A percentile compares a stretch with the other conserved stretches of the same genome.
phyloP scores from a whole-genome alignment of 2,113 vertebrate genomes.

The Channa argus region DNA sequence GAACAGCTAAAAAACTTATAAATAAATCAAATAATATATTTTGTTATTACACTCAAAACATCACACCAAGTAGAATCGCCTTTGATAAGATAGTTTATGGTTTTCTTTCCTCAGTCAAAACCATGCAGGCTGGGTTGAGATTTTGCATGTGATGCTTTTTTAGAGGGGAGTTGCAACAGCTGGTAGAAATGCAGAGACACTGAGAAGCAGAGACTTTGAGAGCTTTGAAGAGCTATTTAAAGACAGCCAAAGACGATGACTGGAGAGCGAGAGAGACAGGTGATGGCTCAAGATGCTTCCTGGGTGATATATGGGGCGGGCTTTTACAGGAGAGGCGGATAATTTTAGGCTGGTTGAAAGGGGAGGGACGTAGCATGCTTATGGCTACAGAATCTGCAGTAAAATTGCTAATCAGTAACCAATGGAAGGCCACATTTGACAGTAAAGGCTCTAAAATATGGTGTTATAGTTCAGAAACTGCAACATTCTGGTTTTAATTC shows the following conservation, averaged over 20 bases:
- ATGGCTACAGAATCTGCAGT: slow-evolving; percentile 38
- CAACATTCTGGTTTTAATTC: slow-evolving; percentile 6
- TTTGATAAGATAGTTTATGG: not conserved
- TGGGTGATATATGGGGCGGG: slow-evolving; percentile 78
- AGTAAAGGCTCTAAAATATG: not conserved
- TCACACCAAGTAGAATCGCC: not conserved
- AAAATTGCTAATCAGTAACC: slow-evolving; percentile 64
- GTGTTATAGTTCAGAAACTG: not conserved
- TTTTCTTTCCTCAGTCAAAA: slow-evolving; percentile 7
- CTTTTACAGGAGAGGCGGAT: slow-evolving; percentile 59
- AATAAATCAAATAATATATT: no score
- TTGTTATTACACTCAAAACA: not conserved
- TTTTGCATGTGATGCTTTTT: slow-evolving; percentile 57
- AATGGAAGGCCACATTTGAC: slow-evolving; percentile 18
- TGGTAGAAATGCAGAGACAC: slow-evolving; percentile 76
- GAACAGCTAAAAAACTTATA: no score
- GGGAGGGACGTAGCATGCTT: slow-evolving; percentile 59
- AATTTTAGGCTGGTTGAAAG: slow-evolving; percentile 70
- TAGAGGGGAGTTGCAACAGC: slow-evolving; percentile 68
- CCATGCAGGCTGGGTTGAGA: slow-evolving; percentile 4
- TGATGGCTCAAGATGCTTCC: slow-evolving; percentile 81
- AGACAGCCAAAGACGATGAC: slow-evolving; percentile 78
- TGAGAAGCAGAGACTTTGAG: slow-evolving; percentile 78
- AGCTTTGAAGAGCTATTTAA: slow-evolving; percentile 81
- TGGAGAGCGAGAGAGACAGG: slow-evolving; percentile 80